Conservation (phyloP, 1,140 invertebrate genomes). For the Nasonia giraulti region DNA sequence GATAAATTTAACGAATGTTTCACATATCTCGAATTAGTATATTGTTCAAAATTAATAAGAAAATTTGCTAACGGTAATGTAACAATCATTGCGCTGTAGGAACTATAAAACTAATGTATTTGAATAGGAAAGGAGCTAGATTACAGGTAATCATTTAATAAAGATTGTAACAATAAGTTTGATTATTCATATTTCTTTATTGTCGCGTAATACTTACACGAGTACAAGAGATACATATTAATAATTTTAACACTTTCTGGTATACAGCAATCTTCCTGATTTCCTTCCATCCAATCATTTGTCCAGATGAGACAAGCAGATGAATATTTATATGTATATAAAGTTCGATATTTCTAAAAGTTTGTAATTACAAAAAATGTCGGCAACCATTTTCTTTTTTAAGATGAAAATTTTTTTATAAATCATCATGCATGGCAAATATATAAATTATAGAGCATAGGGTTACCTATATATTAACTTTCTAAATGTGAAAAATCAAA, state of each 20-base stretch:
- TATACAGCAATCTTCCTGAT: no score
- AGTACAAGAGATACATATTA: conserved; percentile 33
- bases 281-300: not conserved
- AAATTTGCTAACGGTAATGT: no score
- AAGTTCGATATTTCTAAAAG: not conserved
- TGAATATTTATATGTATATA: not conserved
- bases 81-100: no score
- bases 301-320: not conserved
- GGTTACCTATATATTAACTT: conserved; percentile 1
- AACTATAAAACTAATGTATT: no score
- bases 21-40: no score
- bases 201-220: conserved; percentile 46
- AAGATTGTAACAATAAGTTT: not conserved
- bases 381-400: not conserved
- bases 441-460: not conserved
- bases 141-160: not conserved
- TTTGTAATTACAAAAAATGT: not conserved
- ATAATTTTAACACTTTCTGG: not conserved
- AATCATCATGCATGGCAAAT: conserved; percentile 23
- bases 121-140: not conserved
- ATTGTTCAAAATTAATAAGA: no score
- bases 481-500: not conserved
- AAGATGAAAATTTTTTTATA: conserved; percentile 12
- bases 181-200: conserved; percentile 14
- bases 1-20: not conserved